Evolutionary conservation across 2,888 invertebrate genomes (phyloP), one percentile per base, ranked within the genome.

Genomic region (Dicyrtoma fusca): DNA sequence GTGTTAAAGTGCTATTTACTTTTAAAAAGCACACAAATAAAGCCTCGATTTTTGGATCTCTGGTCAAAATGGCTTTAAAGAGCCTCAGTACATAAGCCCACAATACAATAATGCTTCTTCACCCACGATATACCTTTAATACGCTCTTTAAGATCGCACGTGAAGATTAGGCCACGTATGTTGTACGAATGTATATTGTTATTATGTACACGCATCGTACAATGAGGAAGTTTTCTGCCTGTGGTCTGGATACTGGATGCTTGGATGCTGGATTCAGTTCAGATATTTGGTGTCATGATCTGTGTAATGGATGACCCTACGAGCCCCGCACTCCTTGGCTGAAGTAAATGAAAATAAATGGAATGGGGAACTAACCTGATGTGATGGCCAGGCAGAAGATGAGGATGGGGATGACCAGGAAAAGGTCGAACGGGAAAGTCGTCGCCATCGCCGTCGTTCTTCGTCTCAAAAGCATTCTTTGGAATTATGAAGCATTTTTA

Each of bases 321-420:
- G 14, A 59, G 26, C 8, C 21, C 5, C 47, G 23, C 64, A 49
- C 26, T 34, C 49, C 14, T 23, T 14, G 51, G 21, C 21, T 44
- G 65, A 66, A 34, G 42, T 55, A 66, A 66, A 66, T 66, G 66
- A 66, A 66, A 66, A 66, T 66, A 66, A 66, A 74, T 71, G 59
- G 61, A 68, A 69, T 71, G 68, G 62, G 74, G 63, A 68, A 71
- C 71, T 74, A 71, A 74, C 74, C 74, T 74, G 71, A 71, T 74
- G 63, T 49, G 49, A 71, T 71, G 68, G 55, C n/a, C 55, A 71
- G 21, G 21, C 26, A 11, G 19, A 55, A 42, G 51, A 21, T 49
- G 25, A 65, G n/a, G 53, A 53, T 53, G 10, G 66, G 23, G 55
- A 70, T 71, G 74, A 68, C 68, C 68, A 71, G 51, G 61, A 74